phyloP scores from a whole-genome alignment of 2,888 invertebrate genomes.

The Drosophila nigritarsus region DNA sequence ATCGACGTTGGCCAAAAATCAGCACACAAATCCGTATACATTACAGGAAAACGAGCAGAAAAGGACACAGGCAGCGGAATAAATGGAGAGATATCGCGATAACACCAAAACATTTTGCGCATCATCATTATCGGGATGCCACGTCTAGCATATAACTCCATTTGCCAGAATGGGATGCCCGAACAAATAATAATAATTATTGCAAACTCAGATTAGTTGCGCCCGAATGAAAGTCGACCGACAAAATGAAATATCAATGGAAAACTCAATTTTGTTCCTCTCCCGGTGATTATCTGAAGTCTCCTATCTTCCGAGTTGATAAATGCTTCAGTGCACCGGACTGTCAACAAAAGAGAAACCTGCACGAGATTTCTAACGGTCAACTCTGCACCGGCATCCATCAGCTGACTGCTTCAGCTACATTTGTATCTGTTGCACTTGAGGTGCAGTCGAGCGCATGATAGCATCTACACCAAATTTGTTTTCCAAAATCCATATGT shows the following conservation, averaged over 20 bases:
- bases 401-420: conserved; percentile 66
- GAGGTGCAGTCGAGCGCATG: conserved; percentile 69
- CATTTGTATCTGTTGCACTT: conserved; percentile 55
- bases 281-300: conserved; percentile 47
- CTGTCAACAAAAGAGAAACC: conserved; percentile 66
- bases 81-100: conserved; percentile 54
- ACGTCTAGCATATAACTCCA: conserved; percentile 7
- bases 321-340: conserved; percentile 67
- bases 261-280: conserved; percentile 27
- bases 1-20: conserved; percentile 67
- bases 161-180: conserved; percentile 10
- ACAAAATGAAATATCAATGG: conserved; percentile 53
- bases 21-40: conserved; percentile 71
- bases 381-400: conserved; percentile 41
- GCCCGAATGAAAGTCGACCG: conserved; percentile 51
- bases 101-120: conserved; percentile 63
- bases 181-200: conserved; percentile 66
- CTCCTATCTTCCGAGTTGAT: conserved; percentile 60
- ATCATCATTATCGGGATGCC: conserved; percentile 58
- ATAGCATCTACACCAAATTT: conserved; percentile 58
- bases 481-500: conserved; percentile 36
- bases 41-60: conserved; percentile 40
- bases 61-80: conserved; percentile 14
- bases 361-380: conserved; percentile 51
- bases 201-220: conserved; percentile 69